Evolutionary conservation across 23 tunicate species (phyloP), one percentile per base, ranked within the genome.

Genomic region (Ciona savignyi): DNA sequence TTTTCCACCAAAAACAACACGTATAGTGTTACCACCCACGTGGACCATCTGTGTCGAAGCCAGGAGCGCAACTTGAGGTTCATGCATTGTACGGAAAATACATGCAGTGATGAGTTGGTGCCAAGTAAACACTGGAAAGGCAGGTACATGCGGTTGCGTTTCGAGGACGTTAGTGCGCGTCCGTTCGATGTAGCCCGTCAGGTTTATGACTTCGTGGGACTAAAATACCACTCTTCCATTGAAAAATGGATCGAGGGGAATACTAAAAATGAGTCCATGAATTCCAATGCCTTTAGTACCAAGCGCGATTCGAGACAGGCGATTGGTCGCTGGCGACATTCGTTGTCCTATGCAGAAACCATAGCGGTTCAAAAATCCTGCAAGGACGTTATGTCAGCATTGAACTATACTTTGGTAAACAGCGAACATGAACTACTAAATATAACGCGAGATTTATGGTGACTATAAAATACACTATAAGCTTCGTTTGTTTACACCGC

Each of bases 131-230:
- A 22, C 4, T 80, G 84, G 84, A 61, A 71, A 62, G 32, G 62
- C 25, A 71, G 67, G 29, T 80, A 70, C 60, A 29, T 71, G n/a
- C 62, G 73, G 0, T 25, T 81, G 29, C 31, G 79, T 2, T 66
- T 60, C 33, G 86, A 81, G 62, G 76, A 71, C 33, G 71, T 74
- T 22, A 73, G 79, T 48, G 35, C 51, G 49, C n/a, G 35, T 4
- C 86, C 86, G 15, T 32, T 81, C 30, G 73, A 34, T 3, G 25
- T 77, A 23, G 33, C 76, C 20, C 33, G 32, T 15, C 34, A 24
- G 26, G 32, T 81, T 3, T 72, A 81, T 70, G 63, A 81, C 26
- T 81, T 73, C 25, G 80, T 81, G 33, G 86, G 79, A 3, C 27
- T 81, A 19, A 74, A 81, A 26, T 74, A 64, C 42, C 74, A 81